A percentile compares a stretch with the other conserved stretches of the same genome.
phyloP scores from a whole-genome alignment of 1,140 invertebrate genomes.

The Drosophila eugracilis region DNA sequence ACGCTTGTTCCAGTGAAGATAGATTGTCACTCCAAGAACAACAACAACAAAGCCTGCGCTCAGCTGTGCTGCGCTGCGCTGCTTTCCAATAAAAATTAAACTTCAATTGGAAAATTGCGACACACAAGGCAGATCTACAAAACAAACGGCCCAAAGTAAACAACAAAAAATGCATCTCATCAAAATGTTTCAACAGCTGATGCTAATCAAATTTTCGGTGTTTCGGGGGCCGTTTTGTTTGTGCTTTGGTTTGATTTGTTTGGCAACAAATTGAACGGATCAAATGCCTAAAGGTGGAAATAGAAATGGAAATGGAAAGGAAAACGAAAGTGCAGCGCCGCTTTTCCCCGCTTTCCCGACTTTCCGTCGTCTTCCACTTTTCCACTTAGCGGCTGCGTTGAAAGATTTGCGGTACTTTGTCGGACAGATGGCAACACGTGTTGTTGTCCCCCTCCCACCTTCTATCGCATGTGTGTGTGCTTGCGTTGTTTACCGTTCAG shows the following conservation, averaged over 20 bases:
- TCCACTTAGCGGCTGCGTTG: constrained; percentile 69
- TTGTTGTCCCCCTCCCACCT: constrained; percentile 28
- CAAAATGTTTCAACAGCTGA: constrained; percentile 75
- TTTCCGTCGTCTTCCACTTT: constrained; percentile 30
- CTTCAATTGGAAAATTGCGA: constrained; percentile 70
- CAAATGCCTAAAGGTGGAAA: constrained; percentile 44
- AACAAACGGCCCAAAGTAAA: constrained; percentile 54
- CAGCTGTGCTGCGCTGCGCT: constrained; percentile 53
- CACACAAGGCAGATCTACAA: constrained; percentile 74
- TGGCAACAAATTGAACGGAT: constrained; percentile 80
- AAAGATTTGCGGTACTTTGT: constrained; percentile 77
- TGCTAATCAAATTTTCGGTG: constrained; percentile 66
- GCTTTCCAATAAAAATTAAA: constrained; percentile 52
- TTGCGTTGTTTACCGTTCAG: constrained; percentile 63
- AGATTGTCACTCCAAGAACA: constrained; percentile 18
- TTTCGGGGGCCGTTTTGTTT: constrained; percentile 42
- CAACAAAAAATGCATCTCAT: constrained; percentile 51
- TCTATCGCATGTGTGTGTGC: not conserved
- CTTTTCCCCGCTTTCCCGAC: constrained; percentile 2
- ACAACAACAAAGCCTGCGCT: constrained; percentile 50
- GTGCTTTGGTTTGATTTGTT: constrained; percentile 76
- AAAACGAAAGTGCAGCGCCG: constrained; percentile 54
- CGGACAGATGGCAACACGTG: constrained; percentile 77
- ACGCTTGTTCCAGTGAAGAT: constrained; percentile 28
- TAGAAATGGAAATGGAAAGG: constrained; percentile 36